Conservation (phyloP, 2,888 invertebrate genomes). For the Eumerus sabulonum region DNA sequence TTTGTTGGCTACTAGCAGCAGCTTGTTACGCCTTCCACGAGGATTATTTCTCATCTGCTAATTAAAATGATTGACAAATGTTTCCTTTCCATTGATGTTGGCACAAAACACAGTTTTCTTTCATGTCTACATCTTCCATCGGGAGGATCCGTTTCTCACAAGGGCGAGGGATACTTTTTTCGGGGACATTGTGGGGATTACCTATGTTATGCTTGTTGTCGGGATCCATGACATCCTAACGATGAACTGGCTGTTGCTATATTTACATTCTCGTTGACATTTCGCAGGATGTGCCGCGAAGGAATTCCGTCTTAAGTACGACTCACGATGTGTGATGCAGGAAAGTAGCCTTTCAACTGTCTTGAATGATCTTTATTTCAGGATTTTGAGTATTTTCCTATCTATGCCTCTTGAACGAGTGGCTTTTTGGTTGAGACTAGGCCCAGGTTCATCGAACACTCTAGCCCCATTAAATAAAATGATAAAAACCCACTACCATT, state of each 20-base stretch:
- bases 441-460: background rate
- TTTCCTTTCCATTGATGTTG: conserved; percentile 70
- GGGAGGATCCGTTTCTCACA: background rate
- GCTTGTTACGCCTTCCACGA: conserved; percentile 53
- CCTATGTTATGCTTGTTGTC: conserved; percentile 19
- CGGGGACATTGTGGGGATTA: conserved; percentile 31
- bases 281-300: conserved; percentile 47
- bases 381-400: no score
- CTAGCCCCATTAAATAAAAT: background rate
- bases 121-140: conserved; percentile 58
- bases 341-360: background rate
- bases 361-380: no score
- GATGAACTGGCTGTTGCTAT: conserved; percentile 31
- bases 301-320: conserved; percentile 12
- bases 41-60: conserved; percentile 69
- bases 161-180: conserved; percentile 2
- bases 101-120: conserved; percentile 65
- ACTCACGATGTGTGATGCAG: conserved; percentile 28
- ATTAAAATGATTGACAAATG: conserved; percentile 71
- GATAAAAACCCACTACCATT: background rate
- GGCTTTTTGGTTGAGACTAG: no score
- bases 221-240: no score
- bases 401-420: no score
- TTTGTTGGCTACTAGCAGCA: background rate
- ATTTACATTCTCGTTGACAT: conserved; percentile 46